Evolutionary conservation across 2,797 vertebrate genomes (phyloP).

Genomic region (Hypotaenidia philippensis): DNA sequence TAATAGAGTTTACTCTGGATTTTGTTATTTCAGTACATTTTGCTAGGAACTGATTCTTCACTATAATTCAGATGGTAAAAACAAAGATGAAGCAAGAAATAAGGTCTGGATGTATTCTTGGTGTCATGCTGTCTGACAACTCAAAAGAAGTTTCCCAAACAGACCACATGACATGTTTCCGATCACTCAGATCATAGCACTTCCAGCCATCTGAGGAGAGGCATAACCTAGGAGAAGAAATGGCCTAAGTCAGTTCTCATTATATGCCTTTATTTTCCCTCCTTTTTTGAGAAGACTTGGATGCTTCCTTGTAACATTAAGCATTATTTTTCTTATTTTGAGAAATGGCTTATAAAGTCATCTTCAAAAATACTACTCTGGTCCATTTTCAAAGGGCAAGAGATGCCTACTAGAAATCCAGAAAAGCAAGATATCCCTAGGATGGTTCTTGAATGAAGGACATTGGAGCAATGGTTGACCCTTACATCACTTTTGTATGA

Average conservation of each 20-base stretch:
- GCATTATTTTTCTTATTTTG: not conserved
- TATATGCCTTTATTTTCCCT: not conserved
- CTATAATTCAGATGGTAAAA: not conserved
- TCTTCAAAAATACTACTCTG: not conserved
- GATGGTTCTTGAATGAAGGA: not conserved
- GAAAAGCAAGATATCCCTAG: not conserved
- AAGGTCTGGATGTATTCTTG: not conserved
- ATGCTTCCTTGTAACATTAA: not conserved
- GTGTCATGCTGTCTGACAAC: not conserved
- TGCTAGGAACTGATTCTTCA: not conserved
- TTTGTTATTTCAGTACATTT: not conserved
- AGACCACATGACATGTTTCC: accelerated
- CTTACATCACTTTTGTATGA: not conserved
- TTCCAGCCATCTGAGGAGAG: not conserved
- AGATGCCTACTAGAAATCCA: not conserved
- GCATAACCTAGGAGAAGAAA: not conserved
- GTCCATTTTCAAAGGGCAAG: not conserved
- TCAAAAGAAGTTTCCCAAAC: not conserved
- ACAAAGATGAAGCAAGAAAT: not conserved
- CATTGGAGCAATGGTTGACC: not conserved
- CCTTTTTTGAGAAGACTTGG: accelerated
- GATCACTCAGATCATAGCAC: not conserved
- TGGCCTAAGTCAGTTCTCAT: not conserved
- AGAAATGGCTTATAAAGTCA: not conserved
- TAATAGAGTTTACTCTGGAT: not conserved